These are phyloP conservation scores for Salticus scenicus DNA, from an alignment of 2,888 invertebrate genomes.

Conservation along the genomic window DNA sequence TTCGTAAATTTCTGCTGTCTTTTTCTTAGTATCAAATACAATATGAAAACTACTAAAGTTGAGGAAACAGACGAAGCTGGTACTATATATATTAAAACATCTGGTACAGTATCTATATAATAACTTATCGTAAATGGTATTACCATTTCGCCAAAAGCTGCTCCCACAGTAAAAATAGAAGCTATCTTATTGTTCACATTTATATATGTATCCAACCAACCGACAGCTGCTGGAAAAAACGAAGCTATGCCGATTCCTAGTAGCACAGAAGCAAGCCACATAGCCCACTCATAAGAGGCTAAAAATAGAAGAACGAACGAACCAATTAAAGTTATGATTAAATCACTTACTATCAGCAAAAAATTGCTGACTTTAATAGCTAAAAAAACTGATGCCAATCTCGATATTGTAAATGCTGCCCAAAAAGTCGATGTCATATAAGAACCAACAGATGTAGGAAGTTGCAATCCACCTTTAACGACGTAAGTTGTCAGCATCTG, in stretches of 20 bases:
- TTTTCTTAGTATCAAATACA: slow-evolving; percentile 56
- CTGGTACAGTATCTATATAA: slow-evolving; percentile 74
- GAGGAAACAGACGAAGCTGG: slow-evolving; percentile 69
- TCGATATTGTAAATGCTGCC: slow-evolving; percentile 75
- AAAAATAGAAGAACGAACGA: slow-evolving; percentile 74
- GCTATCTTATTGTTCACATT: slow-evolving; percentile 77
- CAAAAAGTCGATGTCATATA: slow-evolving; percentile 76
- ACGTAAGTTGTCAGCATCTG: slow-evolving; percentile 76
- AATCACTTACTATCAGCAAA: slow-evolving; percentile 75
- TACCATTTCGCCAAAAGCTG: slow-evolving; percentile 77
- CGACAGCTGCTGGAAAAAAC: slow-evolving; percentile 77
- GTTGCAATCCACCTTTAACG: slow-evolving; percentile 74
- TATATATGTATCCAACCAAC: slow-evolving; percentile 77
- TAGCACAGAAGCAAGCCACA: slow-evolving; percentile 76
- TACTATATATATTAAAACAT: slow-evolving; percentile 76
- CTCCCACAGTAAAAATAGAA: slow-evolving; percentile 77
- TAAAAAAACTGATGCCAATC: slow-evolving; percentile 76
- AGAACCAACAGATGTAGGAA: slow-evolving; percentile 75
- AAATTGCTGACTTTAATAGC: slow-evolving; percentile 75
- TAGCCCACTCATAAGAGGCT: slow-evolving; percentile 72
- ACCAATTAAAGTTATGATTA: slow-evolving; percentile 74
- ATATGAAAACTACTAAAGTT: slow-evolving; percentile 25
- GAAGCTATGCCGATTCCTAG: slow-evolving; percentile 77
- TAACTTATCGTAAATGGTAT: slow-evolving; percentile 76
- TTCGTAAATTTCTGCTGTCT: slow-evolving; percentile 37